Evolutionary conservation across 2,888 invertebrate genomes (phyloP).

Genomic region (Scaeva pyrastri): DNA sequence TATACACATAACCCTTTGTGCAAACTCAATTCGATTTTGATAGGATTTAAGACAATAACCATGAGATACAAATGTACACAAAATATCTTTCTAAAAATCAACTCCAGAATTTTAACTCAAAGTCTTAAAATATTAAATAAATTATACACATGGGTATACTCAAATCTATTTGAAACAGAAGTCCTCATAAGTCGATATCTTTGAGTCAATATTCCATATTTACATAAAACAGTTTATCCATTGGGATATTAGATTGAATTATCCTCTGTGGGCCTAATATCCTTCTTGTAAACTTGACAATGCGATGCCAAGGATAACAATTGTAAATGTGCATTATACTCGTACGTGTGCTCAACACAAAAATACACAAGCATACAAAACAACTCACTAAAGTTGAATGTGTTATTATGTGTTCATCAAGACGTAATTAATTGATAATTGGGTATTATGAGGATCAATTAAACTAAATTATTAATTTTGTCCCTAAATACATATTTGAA

Average conservation of each 20-base stretch:
- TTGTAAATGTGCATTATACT: neutral
- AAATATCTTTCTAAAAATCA: neutral
- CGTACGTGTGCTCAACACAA: too few species aligned
- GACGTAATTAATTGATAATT: conserved; percentile 1
- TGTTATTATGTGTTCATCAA: neutral
- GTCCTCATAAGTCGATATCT: neutral
- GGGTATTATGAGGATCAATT: conserved; percentile 3
- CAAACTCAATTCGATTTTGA: neutral
- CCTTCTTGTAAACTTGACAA: neutral
- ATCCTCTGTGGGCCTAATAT: neutral
- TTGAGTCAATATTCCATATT: neutral
- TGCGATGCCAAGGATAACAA: neutral
- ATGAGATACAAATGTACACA: neutral
- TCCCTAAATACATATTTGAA: neutral
- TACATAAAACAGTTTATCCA: neutral
- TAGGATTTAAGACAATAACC: neutral
- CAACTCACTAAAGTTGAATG: neutral
- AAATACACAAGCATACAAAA: neutral
- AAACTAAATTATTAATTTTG: conserved; percentile 14
- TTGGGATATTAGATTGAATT: neutral
- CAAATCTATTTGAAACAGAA: neutral
- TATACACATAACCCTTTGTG: neutral
- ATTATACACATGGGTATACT: conserved; percentile 13
- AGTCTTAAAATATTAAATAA: conserved; percentile 12
- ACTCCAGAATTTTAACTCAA: neutral